phyloP scores from a whole-genome alignment of 2,888 invertebrate genomes.

The Steinernema hermaphroditum region DNA sequence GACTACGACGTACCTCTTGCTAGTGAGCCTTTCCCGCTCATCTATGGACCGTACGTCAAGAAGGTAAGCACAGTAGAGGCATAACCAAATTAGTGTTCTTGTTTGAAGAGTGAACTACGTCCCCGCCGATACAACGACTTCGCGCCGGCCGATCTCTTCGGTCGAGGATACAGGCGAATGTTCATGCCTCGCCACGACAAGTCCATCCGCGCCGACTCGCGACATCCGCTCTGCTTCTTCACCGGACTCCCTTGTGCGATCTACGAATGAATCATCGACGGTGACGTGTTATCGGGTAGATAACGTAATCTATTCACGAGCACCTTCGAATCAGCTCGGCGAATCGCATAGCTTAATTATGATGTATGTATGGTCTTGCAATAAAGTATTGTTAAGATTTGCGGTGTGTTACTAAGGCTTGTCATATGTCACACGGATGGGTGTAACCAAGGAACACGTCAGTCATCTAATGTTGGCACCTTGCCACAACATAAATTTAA shows the following conservation, averaged over 20 bases:
- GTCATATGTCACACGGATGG: too few species aligned
- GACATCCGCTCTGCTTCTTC: slow-evolving; percentile 24
- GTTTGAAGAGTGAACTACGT: background rate
- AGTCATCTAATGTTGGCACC: too few species aligned
- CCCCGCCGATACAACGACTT: background rate
- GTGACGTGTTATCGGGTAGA: slow-evolving; percentile 10
- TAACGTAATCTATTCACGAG: background rate
- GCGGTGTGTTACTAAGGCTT: too few species aligned
- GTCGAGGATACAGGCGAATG: background rate
- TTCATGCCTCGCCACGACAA: background rate
- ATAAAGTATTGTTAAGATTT: background rate
- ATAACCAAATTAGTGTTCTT: background rate
- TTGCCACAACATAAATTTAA: too few species aligned
- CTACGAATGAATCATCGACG: background rate
- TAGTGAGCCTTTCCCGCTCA: background rate
- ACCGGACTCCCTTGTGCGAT: slow-evolving; percentile 26
- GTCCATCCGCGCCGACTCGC: background rate
- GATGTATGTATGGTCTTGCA: background rate
- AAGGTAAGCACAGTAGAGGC: background rate
- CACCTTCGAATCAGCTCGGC: background rate
- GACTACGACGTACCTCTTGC: background rate
- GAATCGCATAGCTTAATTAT: background rate
- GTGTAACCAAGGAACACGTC: too few species aligned
- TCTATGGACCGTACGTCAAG: background rate
- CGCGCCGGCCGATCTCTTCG: background rate